Evolutionary conservation across 2,888 invertebrate genomes (phyloP).

Genomic region (Mythimna albipuncta): DNA sequence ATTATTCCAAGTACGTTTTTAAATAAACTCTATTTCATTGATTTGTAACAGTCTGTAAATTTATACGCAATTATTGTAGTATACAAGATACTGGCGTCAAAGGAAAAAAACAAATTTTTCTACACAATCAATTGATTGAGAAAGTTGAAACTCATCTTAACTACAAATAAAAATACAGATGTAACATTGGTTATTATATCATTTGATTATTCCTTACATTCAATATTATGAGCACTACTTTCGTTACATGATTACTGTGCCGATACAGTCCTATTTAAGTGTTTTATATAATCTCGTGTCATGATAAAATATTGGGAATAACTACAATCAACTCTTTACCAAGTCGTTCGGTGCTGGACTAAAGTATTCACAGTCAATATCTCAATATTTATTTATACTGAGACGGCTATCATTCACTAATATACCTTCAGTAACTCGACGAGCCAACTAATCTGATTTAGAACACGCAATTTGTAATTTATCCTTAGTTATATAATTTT

Average conservation of each 20-base stretch:
- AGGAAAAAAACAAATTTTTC: conserved; percentile 3
- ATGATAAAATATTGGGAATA: conserved; percentile 55
- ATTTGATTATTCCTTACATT: conserved; percentile 57
- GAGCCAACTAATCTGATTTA: conserved; percentile 47
- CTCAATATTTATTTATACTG: conserved; percentile 51
- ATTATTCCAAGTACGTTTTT: conserved; percentile 41
- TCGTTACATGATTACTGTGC: conserved; percentile 67
- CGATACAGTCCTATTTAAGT: conserved; percentile 68
- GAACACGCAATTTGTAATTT: conserved; percentile 49
- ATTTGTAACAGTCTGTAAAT: not conserved
- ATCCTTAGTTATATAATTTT: conserved; percentile 52
- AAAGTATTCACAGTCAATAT: conserved; percentile 42
- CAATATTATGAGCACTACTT: conserved; percentile 66
- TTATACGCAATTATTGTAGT: not conserved
- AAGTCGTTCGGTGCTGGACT: conserved; percentile 48
- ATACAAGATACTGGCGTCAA: conserved; percentile 35
- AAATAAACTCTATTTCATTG: not conserved
- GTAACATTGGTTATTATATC: conserved; percentile 52
- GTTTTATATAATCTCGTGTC: conserved; percentile 57
- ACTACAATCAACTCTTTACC: conserved; percentile 56
- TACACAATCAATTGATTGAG: conserved; percentile 11
- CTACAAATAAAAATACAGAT: conserved; percentile 42
- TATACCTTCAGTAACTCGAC: conserved; percentile 37
- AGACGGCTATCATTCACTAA: conserved; percentile 37
- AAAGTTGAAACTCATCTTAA: conserved; percentile 29